Conservation (phyloP, 2,113 vertebrate genomes). For the Vidua macroura region DNA sequence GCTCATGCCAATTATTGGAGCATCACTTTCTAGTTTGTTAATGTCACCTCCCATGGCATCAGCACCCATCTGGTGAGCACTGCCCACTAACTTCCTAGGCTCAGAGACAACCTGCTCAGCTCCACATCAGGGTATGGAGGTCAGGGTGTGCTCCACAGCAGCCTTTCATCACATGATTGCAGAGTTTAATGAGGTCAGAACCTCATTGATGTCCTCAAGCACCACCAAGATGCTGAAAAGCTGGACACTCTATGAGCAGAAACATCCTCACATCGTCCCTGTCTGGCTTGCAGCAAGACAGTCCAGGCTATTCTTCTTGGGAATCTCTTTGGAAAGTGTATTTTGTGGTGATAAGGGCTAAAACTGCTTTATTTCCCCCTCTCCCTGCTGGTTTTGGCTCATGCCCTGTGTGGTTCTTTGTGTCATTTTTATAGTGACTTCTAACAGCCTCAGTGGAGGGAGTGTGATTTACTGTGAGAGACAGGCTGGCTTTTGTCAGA, state of each 20-base stretch:
- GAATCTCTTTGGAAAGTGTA: background rate
- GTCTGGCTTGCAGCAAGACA: background rate
- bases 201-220: background rate
- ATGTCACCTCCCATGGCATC: background rate
- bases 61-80: background rate
- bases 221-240: background rate
- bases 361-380: background rate
- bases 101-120: background rate
- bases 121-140: accelerated
- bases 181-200: background rate
- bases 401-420: background rate
- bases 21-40: background rate
- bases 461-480: constrained; percentile 57
- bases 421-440: background rate
- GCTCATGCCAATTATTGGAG: accelerated
- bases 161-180: background rate
- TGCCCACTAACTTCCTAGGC: background rate
- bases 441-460: background rate
- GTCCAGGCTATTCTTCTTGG: background rate
- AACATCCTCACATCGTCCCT: accelerated
- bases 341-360: background rate
- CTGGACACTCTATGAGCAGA: accelerated
- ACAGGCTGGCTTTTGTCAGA: constrained; percentile 41
- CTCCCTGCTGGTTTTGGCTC: background rate
- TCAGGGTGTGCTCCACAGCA: background rate